Percentiles rank a stretch among this genome's conserved stretches.
Conservation (phyloP, 1,140 invertebrate species). For the Cephus cinctus region DNA sequence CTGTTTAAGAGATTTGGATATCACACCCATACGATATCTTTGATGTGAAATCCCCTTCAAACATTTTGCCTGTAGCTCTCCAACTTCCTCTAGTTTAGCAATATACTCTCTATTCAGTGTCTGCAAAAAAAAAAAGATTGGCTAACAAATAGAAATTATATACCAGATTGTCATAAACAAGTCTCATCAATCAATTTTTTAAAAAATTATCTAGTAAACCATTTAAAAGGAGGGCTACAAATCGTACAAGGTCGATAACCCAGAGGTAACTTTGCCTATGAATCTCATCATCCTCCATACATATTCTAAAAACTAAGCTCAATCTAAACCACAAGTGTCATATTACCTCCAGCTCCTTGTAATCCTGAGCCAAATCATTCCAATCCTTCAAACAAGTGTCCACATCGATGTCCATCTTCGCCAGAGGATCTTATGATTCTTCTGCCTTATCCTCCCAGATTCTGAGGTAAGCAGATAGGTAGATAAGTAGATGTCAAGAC, state of each 20-base stretch:
- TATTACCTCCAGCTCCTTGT: conserved; percentile 71
- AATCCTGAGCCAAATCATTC: conserved; percentile 75
- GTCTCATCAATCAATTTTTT: too few relatives aligned
- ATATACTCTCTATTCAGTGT: conserved; percentile 79
- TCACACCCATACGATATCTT: conserved; percentile 81
- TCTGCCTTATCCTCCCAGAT: neutral
- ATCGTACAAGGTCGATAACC: too few relatives aligned
- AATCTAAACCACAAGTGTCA: too few relatives aligned
- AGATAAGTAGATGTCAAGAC: too few relatives aligned
- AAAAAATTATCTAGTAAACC: too few relatives aligned
- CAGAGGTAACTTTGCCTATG: too few relatives aligned
- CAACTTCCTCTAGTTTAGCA: conserved; percentile 79
- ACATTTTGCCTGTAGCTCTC: conserved; percentile 83
- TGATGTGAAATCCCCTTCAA: conserved; percentile 86
- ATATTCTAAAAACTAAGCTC: too few relatives aligned
- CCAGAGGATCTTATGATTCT: neutral
- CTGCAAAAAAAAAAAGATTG: conserved; percentile 57
- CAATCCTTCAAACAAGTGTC: conserved; percentile 72
- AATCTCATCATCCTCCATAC: too few relatives aligned
- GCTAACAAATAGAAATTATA: neutral
- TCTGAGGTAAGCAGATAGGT: too few relatives aligned
- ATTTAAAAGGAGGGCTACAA: too few relatives aligned
- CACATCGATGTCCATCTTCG: conserved; percentile 57
- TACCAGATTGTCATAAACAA: neutral
- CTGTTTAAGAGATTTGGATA: conserved; percentile 77